A percentile compares a stretch with the other conserved stretches of the same genome.
phyloP scores from a whole-genome alignment of 2,113 vertebrate species.

The Ginglymostoma cirratum region DNA sequence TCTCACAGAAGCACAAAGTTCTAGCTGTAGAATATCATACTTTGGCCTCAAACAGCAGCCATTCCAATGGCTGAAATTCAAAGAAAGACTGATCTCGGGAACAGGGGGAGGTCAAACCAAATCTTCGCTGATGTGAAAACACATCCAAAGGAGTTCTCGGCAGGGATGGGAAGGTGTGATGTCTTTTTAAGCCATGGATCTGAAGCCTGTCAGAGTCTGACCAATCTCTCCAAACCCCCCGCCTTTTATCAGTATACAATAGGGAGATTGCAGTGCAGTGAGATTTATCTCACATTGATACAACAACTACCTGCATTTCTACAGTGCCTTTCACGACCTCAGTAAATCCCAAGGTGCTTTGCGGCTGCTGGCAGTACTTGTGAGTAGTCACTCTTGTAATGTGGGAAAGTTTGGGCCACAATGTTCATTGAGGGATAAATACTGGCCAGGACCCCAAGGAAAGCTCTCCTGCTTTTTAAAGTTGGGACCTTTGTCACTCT shows the following conservation, averaged over 20 bases:
- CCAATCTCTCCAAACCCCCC: neutral
- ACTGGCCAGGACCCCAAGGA: neutral
- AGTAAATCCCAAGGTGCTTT: neutral
- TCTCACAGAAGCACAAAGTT: neutral
- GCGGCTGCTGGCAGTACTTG: neutral
- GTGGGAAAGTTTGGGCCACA: neutral
- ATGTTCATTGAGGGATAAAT: neutral
- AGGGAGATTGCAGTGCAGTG: neutral
- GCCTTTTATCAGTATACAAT: neutral
- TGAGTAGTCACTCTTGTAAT: neutral
- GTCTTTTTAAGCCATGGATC: neutral
- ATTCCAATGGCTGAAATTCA: neutral
- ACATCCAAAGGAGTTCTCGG: neutral
- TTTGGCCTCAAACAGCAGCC: neutral
- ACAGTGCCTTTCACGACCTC: neutral
- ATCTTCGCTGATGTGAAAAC: neutral
- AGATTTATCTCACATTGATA: neutral
- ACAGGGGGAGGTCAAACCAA: neutral
- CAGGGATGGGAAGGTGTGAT: neutral
- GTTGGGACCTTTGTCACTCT: neutral
- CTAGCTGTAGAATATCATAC: neutral
- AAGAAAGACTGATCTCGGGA: neutral
- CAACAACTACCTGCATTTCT: neutral
- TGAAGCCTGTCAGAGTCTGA: neutral
- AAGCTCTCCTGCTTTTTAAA: neutral